Conservation (phyloP, 2,113 vertebrate species). For the Melozone crissalis region DNA sequence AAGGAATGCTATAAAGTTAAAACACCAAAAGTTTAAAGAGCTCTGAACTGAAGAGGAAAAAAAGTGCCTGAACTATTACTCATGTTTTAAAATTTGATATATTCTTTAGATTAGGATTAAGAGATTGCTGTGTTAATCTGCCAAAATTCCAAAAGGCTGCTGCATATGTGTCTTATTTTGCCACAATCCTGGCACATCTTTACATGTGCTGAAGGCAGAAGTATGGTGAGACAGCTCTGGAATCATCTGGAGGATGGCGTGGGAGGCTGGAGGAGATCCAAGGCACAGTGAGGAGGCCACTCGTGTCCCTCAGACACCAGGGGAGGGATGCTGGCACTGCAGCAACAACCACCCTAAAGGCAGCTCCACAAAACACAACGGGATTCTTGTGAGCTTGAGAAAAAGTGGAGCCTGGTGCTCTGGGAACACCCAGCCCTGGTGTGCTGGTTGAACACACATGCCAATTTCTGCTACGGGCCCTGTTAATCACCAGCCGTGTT, state of each 20-base stretch:
- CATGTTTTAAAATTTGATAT: background rate
- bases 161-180: background rate
- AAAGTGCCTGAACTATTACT: background rate
- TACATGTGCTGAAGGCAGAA: background rate
- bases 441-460: background rate
- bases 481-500: slow-evolving; percentile 13
- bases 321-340: background rate
- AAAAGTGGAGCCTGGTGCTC: background rate
- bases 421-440: slow-evolving; percentile 22
- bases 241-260: background rate
- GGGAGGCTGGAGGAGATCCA: background rate
- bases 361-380: background rate
- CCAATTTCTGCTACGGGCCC: background rate
- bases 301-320: background rate
- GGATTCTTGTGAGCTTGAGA: background rate
- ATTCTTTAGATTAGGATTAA: background rate
- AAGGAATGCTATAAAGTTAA: slow-evolving; percentile 36
- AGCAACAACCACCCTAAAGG: background rate
- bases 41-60: background rate
- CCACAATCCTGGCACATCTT: background rate
- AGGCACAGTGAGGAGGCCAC: rapidly evolving
- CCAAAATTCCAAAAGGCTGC: background rate
- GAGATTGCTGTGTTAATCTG: background rate
- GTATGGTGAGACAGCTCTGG: background rate
- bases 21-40: background rate